These are phyloP conservation scores for Kryptolebias ocellatus DNA, from an alignment of 2,797 vertebrate species.

Conservation along the genomic window DNA sequence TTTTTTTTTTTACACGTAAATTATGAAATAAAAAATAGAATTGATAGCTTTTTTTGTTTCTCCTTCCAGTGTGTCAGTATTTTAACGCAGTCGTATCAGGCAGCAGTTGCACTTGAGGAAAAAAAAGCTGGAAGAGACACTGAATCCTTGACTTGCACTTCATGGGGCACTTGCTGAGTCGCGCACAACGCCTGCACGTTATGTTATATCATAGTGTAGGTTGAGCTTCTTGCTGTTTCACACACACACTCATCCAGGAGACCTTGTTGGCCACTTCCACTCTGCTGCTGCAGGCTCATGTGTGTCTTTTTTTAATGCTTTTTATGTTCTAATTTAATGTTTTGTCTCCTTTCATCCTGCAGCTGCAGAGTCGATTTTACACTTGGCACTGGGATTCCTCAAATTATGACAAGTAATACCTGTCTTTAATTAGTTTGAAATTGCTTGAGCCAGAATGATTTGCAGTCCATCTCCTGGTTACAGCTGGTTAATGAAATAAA, in stretches of 20 bases:
- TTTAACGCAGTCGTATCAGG: conserved; percentile 7
- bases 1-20: no score
- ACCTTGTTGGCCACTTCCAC: conserved; percentile 56
- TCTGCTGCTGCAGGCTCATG: conserved; percentile 16
- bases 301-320: background rate
- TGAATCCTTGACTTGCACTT: conserved; percentile 18
- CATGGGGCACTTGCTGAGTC: background rate
- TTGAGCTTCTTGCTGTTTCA: conserved; percentile 35
- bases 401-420: background rate
- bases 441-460: conserved; percentile 1
- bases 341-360: background rate
- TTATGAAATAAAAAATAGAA: no score
- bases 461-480: background rate
- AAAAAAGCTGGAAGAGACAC: conserved; percentile 5
- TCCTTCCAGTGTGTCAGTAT: background rate
- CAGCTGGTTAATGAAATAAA: conserved; percentile 58
- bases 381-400: background rate
- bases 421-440: background rate
- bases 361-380: background rate
- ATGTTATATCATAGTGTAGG: conserved; percentile 34
- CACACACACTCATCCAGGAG: conserved; percentile 34
- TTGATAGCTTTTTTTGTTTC: background rate
- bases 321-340: background rate
- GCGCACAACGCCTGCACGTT: conserved; percentile 11
- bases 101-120: conserved; percentile 13